Evolutionary conservation across 2,113 vertebrate species (phyloP).

Genomic region (Corvus moneduloides): DNA sequence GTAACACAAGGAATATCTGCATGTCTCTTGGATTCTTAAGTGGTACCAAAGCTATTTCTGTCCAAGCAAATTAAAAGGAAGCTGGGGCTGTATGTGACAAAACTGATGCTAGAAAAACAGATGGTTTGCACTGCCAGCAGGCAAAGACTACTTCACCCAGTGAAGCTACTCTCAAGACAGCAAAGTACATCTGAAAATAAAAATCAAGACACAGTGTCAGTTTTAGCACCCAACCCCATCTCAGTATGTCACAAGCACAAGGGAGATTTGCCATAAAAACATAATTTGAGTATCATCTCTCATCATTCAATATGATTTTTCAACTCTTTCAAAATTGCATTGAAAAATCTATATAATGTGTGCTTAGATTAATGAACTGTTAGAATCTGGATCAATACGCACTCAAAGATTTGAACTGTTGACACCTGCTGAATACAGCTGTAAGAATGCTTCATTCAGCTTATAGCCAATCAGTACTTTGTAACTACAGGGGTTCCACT

Average conservation of each 20-base stretch:
- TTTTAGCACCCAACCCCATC: constrained; percentile 1
- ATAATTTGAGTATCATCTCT: constrained; percentile 79
- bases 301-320: constrained; percentile 83
- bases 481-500: constrained; percentile 75
- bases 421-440: constrained; percentile 78
- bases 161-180: constrained; percentile 5
- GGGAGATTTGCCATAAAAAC: constrained; percentile 69
- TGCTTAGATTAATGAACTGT: constrained; percentile 85
- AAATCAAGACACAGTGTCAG: background rate
- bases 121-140: background rate
- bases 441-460: constrained; percentile 64
- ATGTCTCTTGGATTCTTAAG: background rate
- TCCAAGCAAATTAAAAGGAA: background rate
- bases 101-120: background rate
- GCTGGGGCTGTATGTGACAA: background rate
- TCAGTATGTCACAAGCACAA: constrained; percentile 14
- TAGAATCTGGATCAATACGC: constrained; percentile 80
- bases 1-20: background rate
- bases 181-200: constrained; percentile 23
- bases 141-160: background rate
- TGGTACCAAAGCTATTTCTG: background rate
- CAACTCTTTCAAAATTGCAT: constrained; percentile 77
- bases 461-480: constrained; percentile 69
- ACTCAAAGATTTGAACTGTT: constrained; percentile 74
- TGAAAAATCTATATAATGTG: constrained; percentile 84